These are phyloP conservation scores for Drosophila buzzatii DNA, from an alignment of 2,888 invertebrate species.

Conservation along the genomic window DNA sequence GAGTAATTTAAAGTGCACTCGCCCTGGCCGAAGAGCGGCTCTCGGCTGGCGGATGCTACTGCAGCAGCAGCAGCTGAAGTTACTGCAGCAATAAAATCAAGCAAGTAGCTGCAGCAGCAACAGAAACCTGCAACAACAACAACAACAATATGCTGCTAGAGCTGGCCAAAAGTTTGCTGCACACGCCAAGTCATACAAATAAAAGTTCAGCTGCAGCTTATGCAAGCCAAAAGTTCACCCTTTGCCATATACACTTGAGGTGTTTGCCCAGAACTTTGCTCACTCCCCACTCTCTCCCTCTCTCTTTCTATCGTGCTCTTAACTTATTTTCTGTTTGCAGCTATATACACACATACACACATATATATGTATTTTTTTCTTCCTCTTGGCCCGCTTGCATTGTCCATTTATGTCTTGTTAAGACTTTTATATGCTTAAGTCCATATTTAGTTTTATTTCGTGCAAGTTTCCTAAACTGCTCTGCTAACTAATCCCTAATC, in stretches of 20 bases:
- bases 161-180: constrained; percentile 58
- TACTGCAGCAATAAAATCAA: constrained; percentile 67
- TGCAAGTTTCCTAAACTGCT: constrained; percentile 64
- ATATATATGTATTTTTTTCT: constrained; percentile 2
- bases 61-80: constrained; percentile 23
- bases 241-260: constrained; percentile 57
- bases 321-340: constrained; percentile 37
- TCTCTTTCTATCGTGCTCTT: not conserved
- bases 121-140: constrained; percentile 5
- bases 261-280: constrained; percentile 67
- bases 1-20: constrained; percentile 78
- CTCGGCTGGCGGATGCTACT: constrained; percentile 18
- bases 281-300: not conserved
- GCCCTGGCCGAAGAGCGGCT: not conserved
- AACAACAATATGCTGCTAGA: not conserved
- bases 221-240: constrained; percentile 54
- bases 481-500: constrained; percentile 61
- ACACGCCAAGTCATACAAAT: constrained; percentile 70
- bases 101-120: constrained; percentile 31
- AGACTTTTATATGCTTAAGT: constrained; percentile 76
- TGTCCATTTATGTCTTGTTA: constrained; percentile 79
- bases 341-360: constrained; percentile 42
- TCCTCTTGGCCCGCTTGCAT: constrained; percentile 13
- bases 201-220: constrained; percentile 69
- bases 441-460: constrained; percentile 69